Evolutionary conservation across 2,113 vertebrate species (phyloP).

Genomic region (Gnathonemus echidnorhynchus): DNA sequence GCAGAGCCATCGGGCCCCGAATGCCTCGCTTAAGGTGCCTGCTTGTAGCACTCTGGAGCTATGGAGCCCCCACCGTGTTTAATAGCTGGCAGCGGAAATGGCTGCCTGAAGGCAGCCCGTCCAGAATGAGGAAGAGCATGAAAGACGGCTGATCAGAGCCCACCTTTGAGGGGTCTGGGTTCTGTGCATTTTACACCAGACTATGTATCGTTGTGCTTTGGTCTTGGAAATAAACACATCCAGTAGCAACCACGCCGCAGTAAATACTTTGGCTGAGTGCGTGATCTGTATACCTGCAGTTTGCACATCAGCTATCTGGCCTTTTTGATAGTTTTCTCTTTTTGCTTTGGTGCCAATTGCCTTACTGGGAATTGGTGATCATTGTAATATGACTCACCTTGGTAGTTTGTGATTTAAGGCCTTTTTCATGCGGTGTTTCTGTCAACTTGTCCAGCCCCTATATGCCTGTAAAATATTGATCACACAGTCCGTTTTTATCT

Average conservation of each 20-base stretch:
- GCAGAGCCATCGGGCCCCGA: too few relatives aligned
- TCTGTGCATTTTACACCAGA: not conserved
- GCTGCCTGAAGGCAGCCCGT: too few relatives aligned
- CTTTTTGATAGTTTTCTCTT: not conserved
- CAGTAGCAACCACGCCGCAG: not conserved
- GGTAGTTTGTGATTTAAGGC: not conserved
- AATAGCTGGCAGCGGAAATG: not conserved
- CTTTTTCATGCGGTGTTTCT: not conserved
- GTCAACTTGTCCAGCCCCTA: not conserved
- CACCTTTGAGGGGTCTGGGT: too few relatives aligned
- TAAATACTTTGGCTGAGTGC: not conserved
- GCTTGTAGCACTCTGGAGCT: too few relatives aligned
- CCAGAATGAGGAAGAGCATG: not conserved
- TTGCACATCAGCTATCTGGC: not conserved
- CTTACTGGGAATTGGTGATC: not conserved
- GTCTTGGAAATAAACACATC: not conserved
- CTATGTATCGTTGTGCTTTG: not conserved
- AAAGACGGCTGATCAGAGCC: not conserved
- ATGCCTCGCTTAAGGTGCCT: too few relatives aligned
- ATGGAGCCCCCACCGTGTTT: too few relatives aligned
- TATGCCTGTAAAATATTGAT: not conserved
- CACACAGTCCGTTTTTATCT: not conserved
- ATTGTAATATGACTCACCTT: not conserved
- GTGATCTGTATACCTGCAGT: not conserved
- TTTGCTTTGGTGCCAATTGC: not conserved